Evolutionary conservation across 2,113 vertebrate genomes (phyloP).

Genomic region (Planiliza haematocheilus): DNA sequence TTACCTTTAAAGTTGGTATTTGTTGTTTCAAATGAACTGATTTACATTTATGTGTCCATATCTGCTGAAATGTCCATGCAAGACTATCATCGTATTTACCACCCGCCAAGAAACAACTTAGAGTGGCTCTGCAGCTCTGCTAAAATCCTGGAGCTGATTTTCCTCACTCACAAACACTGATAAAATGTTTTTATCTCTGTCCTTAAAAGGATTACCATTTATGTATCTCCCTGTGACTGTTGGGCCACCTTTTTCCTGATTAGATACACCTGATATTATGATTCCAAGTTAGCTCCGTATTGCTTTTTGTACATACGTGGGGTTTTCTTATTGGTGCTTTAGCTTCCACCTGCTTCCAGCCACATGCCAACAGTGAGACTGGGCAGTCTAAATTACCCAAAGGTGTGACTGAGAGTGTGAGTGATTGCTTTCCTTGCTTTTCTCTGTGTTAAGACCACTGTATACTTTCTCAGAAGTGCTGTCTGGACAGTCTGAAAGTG

Average conservation of each 20-base stretch:
- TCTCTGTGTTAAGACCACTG: slow-evolving; percentile 18
- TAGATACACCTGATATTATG: neutral
- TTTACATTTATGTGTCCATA: slow-evolving; percentile 11
- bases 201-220: slow-evolving; percentile 4
- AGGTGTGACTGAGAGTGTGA: slow-evolving; percentile 35
- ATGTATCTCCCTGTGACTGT: neutral
- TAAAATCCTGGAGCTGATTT: slow-evolving; percentile 3
- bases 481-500: slow-evolving; percentile 44
- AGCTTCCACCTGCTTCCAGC: neutral
- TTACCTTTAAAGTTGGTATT: neutral
- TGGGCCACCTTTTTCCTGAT: slow-evolving; percentile 3
- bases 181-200: slow-evolving; percentile 12
- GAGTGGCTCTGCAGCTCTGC: slow-evolving; percentile 35
- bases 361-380: slow-evolving; percentile 9
- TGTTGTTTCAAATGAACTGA: neutral
- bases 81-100: slow-evolving; percentile 23
- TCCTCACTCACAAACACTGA: slow-evolving; percentile 19
- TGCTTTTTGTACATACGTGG: neutral
- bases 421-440: slow-evolving; percentile 36
- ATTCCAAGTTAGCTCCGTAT: neutral
- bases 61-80: slow-evolving; percentile 16
- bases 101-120: slow-evolving; percentile 28
- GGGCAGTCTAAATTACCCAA: slow-evolving; percentile 22
- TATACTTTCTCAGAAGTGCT: slow-evolving; percentile 28
- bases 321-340: neutral